These are phyloP conservation scores for Ctenoplectra terminalis DNA, from an alignment of 1,140 invertebrate genomes.

Conservation along the genomic window DNA sequence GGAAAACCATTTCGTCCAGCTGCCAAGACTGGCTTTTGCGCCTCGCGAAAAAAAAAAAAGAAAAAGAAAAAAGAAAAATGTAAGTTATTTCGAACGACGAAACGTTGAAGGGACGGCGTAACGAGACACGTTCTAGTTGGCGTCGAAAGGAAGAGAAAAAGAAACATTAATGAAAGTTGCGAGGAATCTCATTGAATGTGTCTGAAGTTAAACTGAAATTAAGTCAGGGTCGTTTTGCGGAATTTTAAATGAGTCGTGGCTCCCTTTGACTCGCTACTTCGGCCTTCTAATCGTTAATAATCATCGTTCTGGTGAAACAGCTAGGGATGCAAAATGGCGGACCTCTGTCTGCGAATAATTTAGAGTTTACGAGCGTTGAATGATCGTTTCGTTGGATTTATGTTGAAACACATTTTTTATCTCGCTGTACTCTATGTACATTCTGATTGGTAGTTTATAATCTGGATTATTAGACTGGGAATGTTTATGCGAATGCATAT, in stretches of 20 bases:
- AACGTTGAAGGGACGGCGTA: neutral
- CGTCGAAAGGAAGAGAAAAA: neutral
- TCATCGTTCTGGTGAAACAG: neutral
- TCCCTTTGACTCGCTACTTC: neutral
- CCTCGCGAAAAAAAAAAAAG: no score
- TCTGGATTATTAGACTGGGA: no score
- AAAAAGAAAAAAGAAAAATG: no score
- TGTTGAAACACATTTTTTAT: no score
- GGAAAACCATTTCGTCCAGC: constrained; percentile 10
- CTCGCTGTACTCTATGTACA: no score
- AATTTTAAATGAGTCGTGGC: neutral
- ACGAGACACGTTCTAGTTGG: neutral
- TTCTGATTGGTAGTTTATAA: no score
- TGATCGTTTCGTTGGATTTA: neutral
- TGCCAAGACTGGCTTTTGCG: constrained; percentile 20
- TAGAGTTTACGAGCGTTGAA: neutral
- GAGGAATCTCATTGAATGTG: neutral
- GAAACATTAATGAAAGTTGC: neutral
- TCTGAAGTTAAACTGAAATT: constrained; percentile 18
- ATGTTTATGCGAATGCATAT: no score
- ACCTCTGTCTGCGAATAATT: neutral
- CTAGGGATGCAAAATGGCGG: neutral
- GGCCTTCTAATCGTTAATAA: neutral
- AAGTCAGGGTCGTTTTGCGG: constrained; percentile 2
- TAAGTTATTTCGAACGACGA: constrained; percentile 9